Base-by-base conservation (phyloP, 2,888 invertebrate species). In the Eugnorisma glareosa region DNA sequence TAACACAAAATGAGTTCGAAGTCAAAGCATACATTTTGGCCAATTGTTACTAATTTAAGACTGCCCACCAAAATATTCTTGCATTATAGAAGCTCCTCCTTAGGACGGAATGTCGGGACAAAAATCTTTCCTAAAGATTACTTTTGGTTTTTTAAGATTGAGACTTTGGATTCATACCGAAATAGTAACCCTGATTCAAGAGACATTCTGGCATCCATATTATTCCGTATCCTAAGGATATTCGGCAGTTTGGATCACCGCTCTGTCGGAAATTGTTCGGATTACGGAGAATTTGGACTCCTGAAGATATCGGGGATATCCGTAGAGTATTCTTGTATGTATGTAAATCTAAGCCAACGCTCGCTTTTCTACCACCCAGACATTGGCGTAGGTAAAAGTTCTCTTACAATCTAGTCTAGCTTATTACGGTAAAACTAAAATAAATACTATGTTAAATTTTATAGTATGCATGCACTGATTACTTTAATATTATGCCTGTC, bases 21-120 rank as follows among this genome's bases (percentile, higher is more conserved):
- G 37, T 67, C 43, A 66, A n/a, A 54, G 54, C 54, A 86, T 86
- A 67, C n/a, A 72, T 83, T 79, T 71, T 72, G 63, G 61, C 73
- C 24, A 67, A 43, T 45, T 75, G 78, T 61, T 67, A 37, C 68
- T 79, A 81, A 82, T 79, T 78, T 78, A 45, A 48, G 28, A n/a
- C 40, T 66, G 24, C 11, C 21, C 43, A 18, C 40, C 51, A 21
- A 67, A 45, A 67, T 43, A 18, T 28, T 69, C 57, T 18, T 59
- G 43, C 15, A 43, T 37, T 24, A 31, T 35, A 15, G 11, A 79
- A 59, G n/a, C 28, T 67, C n/a, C 28, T 72, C n/a, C 37, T 28
- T 57, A n/a, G 4, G 24, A 18, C 24, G 15, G 45, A 37, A 68
- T 28, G 21, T 4, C 15, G 51, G n/a, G 15, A 40, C 15, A 15